A percentile compares a stretch with the other conserved stretches of the same genome.
phyloP scores from a whole-genome alignment of 2,888 invertebrate species.

The Spodoptera littoralis region DNA sequence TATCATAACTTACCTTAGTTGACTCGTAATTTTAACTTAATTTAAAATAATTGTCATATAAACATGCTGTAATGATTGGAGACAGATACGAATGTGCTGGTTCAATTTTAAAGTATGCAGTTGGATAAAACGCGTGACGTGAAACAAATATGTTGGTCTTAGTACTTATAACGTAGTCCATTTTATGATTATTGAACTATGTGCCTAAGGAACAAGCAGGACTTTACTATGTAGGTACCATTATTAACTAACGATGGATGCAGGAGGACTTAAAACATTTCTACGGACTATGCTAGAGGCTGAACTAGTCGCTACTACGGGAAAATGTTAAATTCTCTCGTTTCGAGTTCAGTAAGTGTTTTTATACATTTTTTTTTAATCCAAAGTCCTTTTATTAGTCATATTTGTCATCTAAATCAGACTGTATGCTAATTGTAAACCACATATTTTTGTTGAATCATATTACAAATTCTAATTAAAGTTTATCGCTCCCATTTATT shows the following conservation, averaged over 20 bases:
- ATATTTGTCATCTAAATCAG: neutral
- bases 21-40: constrained; percentile 12
- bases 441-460: neutral
- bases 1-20: constrained; percentile 23
- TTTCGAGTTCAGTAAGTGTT: too few species aligned
- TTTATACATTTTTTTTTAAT: too few species aligned
- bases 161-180: constrained; percentile 2
- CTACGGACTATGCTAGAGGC: too few species aligned
- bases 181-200: neutral
- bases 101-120: neutral
- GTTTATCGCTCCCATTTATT: constrained; percentile 5
- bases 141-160: neutral
- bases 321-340: too few species aligned
- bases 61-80: constrained; percentile 8
- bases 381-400: too few species aligned
- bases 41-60: constrained; percentile 1
- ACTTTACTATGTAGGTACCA: too few species aligned
- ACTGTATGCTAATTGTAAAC: constrained; percentile 6
- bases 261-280: too few species aligned
- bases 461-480: constrained; percentile 19
- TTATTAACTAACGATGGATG: too few species aligned
- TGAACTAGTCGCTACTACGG: too few species aligned
- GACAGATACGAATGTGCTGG: neutral
- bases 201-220: too few species aligned
- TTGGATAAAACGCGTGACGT: neutral